Percentiles rank a stretch among this genome's conserved stretches.
phyloP scores from a whole-genome alignment of 2,797 vertebrate species.

The Morelia viridis region DNA sequence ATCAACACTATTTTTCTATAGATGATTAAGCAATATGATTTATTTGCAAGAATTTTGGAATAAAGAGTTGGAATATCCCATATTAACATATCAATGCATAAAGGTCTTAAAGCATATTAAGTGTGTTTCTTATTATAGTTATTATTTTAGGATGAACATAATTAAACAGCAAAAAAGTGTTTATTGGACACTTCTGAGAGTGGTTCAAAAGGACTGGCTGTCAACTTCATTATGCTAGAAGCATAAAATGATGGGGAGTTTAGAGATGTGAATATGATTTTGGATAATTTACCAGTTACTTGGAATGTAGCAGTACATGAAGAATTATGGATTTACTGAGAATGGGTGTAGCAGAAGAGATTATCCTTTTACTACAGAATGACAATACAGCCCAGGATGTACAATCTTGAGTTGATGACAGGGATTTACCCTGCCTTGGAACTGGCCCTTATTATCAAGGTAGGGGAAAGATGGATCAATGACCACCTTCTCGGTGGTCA shows the following conservation, averaged over 20 bases:
- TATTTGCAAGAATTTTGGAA: background rate
- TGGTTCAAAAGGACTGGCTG: background rate
- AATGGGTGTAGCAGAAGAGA: background rate
- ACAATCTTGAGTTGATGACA: background rate
- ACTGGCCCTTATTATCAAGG: background rate
- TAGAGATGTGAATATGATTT: background rate
- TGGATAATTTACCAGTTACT: background rate
- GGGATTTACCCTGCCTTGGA: background rate
- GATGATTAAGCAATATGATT: background rate
- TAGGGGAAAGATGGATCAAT: background rate
- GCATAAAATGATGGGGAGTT: background rate
- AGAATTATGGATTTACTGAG: background rate
- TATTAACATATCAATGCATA: background rate
- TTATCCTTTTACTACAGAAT: background rate
- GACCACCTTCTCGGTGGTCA: background rate
- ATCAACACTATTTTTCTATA: background rate
- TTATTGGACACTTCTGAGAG: background rate
- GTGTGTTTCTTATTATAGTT: background rate
- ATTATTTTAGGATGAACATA: background rate
- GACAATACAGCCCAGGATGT: background rate
- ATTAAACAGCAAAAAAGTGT: background rate
- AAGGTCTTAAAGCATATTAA: background rate
- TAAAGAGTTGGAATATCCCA: background rate
- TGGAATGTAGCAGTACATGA: background rate
- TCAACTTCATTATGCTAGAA: background rate